Evolutionary conservation across 2,797 vertebrate species (phyloP), one percentile per base, ranked within the genome.

Genomic region (Alauda arvensis): DNA sequence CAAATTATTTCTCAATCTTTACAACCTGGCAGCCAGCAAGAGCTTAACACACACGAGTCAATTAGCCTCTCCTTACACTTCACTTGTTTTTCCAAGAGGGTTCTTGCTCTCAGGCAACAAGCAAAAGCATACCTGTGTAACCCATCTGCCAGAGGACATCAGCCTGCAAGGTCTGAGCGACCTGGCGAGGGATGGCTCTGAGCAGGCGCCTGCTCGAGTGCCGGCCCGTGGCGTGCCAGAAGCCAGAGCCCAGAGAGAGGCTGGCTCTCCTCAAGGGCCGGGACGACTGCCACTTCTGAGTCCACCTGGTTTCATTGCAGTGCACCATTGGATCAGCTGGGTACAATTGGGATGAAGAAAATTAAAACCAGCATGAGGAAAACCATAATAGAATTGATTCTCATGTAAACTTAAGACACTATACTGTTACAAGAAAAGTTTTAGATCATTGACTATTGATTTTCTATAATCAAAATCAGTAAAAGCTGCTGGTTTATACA

Each of bases 61-160:
- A 39, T 55, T 4, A 74, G 19, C 34, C 17, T 37, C 17, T 82
- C 46, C 65, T 93, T 20, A 78, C 49, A 26, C n/a, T 69, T 80
- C 28, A 26, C 42, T 48, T 72, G 56, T 48, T 78, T 78, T 57
- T 31, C 45, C 52, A 76, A 65, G 28, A 28, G 46, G 23, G 7
- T 17, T 20, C 53, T 10, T 66, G 53, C 19, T 83, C 53, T 51
- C 42, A 79, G 59, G 29, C 83, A 75, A 65, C 6, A 62, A 39
- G 31, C 13, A 83, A 33, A 57, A 56, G 61, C 94, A 69, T 45
- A 99, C 99, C 99, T 33, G 99, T 99, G 91, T 99, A 98, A 57
- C 99, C 99, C 98, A 99, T 99, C 95, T 99, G 98, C 99, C 99
- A 99, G 49, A 99, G 98, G 15, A 99, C 98, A 4, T 99, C 99